Evolutionary conservation across 1,140 invertebrate species (phyloP).

Genomic region (Platorchestia sp.): DNA sequence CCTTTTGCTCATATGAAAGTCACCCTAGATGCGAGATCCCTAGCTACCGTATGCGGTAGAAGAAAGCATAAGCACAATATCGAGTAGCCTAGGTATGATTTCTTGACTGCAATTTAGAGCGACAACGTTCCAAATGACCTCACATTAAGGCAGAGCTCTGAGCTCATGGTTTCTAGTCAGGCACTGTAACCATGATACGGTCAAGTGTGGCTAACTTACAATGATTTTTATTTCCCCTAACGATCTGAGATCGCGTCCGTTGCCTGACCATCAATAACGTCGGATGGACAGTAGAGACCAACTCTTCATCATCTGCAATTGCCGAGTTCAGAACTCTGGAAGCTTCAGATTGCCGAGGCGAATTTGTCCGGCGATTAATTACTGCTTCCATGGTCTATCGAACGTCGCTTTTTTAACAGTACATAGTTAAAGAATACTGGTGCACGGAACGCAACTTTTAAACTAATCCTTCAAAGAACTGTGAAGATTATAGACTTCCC

Average conservation of each 20-base stretch:
- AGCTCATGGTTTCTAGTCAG: background rate
- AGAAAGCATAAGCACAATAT: background rate
- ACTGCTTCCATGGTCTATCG: background rate
- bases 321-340: background rate
- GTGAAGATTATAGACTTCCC: background rate
- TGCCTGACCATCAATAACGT: background rate
- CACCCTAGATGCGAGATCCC: background rate
- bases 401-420: background rate
- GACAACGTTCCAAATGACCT: background rate
- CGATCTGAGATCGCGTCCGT: background rate
- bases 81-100: too few species aligned
- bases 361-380: background rate
- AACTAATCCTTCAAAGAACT: background rate
- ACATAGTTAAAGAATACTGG: background rate
- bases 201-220: background rate
- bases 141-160: too few species aligned
- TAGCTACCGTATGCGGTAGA: too few species aligned
- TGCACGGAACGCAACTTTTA: background rate
- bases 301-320: background rate
- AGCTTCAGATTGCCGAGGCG: background rate
- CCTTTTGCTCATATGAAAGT: background rate
- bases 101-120: background rate
- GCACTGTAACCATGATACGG: background rate
- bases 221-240: background rate
- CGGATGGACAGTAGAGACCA: background rate